Evolutionary conservation across 2,113 vertebrate species (phyloP), one percentile per base, ranked within the genome.

Genomic region (Oncorhynchus mykiss): DNA sequence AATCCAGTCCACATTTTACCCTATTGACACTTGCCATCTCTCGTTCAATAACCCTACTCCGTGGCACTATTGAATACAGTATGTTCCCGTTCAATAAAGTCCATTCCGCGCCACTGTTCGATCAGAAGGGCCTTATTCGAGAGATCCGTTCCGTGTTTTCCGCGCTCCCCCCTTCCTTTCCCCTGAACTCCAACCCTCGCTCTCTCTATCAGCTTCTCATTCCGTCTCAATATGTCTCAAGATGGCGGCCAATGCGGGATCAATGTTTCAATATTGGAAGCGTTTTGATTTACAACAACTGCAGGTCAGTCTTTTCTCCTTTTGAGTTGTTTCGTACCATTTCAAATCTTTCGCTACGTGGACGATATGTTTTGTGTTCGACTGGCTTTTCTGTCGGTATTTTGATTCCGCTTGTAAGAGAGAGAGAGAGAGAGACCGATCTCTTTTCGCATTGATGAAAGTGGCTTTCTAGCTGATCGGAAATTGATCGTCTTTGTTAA

Each of bases 231-330:
- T 97, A 96, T 95, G 95, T 96, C 95, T 96, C 95, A 97, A 97
- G 96, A 97, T 97, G 96, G 96, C 96, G 95, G 96, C 95, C 95
- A 96, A 95, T 95, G 95, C 94, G 94, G 95, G 95, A 95, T 96
- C 96, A 95, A 95, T 97, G 96, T 97, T 96, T 95, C 96, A 97
- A 96, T 97, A 95, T 96, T 97, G 96, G 96, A 97, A 95, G 94
- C 94, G 93, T 93, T 97, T 97, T 96, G 96, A 97, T 94, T 96
- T 97, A 94, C 96, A 95, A 93, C 96, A 96, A 93, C 94, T 97
- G 94, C 96, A 97, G 96, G 96, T 97, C 94, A 96, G 95, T 94
- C 85, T 77, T 78, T 51, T 60, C 85, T 11, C 2, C 77, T 78
- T 78, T 74, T 34, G 74, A 71, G 16, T 68, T 31, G 5, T 12